Evolutionary conservation across 1,140 invertebrate species (phyloP).

Genomic region (Battus philenor): DNA sequence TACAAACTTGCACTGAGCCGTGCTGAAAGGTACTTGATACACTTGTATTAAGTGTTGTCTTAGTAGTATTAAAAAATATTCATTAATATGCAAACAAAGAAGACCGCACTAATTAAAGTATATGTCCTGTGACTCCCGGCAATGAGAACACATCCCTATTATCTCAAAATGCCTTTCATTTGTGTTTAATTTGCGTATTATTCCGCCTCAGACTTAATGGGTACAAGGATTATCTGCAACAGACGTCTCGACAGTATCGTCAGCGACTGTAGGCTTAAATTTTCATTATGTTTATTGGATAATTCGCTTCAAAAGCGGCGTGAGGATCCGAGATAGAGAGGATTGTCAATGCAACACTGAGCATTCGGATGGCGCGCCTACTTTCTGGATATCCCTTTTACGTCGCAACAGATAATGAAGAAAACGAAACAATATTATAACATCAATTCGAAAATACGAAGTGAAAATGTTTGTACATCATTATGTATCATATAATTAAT

Average conservation of each 20-base stretch:
- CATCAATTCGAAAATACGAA: too few relatives aligned
- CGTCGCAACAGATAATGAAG: constrained; percentile 4
- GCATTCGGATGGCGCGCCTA: constrained; percentile 44
- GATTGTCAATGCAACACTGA: constrained; percentile 70
- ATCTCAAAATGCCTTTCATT: constrained; percentile 31
- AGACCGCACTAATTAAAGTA: not conserved
- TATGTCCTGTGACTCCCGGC: not conserved
- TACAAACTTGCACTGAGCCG: too few relatives aligned
- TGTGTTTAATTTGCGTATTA: constrained; percentile 58
- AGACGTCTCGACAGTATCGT: constrained; percentile 55
- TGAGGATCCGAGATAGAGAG: constrained; percentile 62
- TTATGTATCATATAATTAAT: too few relatives aligned
- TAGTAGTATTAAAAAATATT: too few relatives aligned
- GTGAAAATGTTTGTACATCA: too few relatives aligned
- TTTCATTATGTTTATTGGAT: constrained; percentile 75
- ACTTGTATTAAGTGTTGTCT: too few relatives aligned
- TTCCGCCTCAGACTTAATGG: constrained; percentile 40
- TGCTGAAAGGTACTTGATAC: too few relatives aligned
- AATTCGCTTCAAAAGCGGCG: constrained; percentile 59
- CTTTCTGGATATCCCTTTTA: constrained; percentile 16
- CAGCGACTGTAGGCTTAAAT: constrained; percentile 68
- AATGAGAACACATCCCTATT: constrained; percentile 17
- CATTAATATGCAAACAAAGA: too few relatives aligned
- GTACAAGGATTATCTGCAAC: constrained; percentile 58
- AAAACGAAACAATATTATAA: too few relatives aligned